A percentile compares a stretch with the other conserved stretches of the same genome.
phyloP scores from a whole-genome alignment of 2,113 vertebrate genomes.

The Xenopus laevis region DNA sequence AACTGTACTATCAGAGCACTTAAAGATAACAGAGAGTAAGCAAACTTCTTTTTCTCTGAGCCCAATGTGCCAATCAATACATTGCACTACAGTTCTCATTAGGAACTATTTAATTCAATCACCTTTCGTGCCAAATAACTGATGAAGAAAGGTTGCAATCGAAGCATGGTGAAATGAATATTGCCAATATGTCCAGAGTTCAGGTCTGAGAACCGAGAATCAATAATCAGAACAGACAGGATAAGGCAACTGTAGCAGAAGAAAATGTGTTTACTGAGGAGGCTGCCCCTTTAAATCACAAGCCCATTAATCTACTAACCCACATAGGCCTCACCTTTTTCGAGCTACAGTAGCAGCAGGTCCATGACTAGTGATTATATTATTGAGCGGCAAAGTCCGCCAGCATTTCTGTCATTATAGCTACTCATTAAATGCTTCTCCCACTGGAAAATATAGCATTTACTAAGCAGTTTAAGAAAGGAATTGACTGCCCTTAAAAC shows the following conservation, averaged over 20 bases:
- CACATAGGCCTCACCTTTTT: conserved; percentile 24
- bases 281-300: conserved; percentile 35
- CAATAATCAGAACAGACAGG: conserved; percentile 34
- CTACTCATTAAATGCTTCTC: conserved; percentile 42
- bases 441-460: conserved; percentile 43
- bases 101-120: conserved; percentile 6
- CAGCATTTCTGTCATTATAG: conserved; percentile 38
- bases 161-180: conserved; percentile 18
- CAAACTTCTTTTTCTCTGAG: background rate
- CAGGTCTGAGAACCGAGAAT: background rate
- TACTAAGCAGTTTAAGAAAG: conserved; percentile 35
- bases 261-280: background rate
- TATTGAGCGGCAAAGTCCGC: conserved; percentile 28
- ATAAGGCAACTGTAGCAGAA: background rate
- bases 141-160: background rate
- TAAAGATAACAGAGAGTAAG: background rate
- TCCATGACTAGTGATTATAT: conserved; percentile 43
- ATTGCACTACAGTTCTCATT: background rate
- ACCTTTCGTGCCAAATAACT: background rate
- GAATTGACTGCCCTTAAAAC: conserved; percentile 41
- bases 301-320: conserved; percentile 33
- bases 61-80: background rate
- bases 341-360: conserved; percentile 41
- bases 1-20: background rate
- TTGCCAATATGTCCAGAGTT: conserved; percentile 30